These are phyloP conservation scores for Venturia canescens DNA, from an alignment of 1,140 invertebrate genomes.

Conservation along the genomic window DNA sequence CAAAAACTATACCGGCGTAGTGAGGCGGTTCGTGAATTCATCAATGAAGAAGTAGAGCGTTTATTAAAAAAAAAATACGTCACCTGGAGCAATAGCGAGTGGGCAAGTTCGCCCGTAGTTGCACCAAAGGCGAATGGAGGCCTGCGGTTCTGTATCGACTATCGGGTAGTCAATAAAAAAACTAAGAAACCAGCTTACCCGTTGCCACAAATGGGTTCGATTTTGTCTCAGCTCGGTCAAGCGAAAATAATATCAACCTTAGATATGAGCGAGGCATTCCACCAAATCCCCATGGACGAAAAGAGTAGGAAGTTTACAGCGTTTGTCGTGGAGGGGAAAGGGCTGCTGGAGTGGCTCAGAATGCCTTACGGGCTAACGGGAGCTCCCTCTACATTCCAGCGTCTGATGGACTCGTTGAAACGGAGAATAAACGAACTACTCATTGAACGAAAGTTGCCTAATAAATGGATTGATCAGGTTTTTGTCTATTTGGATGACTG, in stretches of 20 bases:
- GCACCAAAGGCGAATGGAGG: slow-evolving; percentile 41
- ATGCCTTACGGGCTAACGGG: slow-evolving; percentile 64
- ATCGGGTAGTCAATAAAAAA: slow-evolving; percentile 36
- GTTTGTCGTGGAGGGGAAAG: slow-evolving; percentile 62
- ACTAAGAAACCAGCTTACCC: slow-evolving; percentile 33
- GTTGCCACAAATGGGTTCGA: neutral
- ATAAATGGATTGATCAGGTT: slow-evolving; percentile 32
- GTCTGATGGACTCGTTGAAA: slow-evolving; percentile 26
- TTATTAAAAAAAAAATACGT: slow-evolving; percentile 37
- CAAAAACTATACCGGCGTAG: slow-evolving; percentile 48
- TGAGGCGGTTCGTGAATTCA: slow-evolving; percentile 40
- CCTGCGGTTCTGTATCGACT: slow-evolving; percentile 42
- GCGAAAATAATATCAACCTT: slow-evolving; percentile 55
- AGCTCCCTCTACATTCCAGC: slow-evolving; percentile 29
- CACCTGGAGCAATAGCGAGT: slow-evolving; percentile 44
- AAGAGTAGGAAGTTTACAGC: slow-evolving; percentile 38
- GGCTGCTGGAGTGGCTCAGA: slow-evolving; percentile 68
- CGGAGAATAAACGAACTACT: slow-evolving; percentile 7
- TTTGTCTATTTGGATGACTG: slow-evolving; percentile 8
- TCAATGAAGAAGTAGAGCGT: slow-evolving; percentile 21
- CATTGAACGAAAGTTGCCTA: slow-evolving; percentile 13
- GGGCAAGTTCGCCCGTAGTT: slow-evolving; percentile 21
- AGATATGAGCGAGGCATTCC: slow-evolving; percentile 61
- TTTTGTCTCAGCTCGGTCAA: slow-evolving; percentile 40
- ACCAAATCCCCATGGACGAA: slow-evolving; percentile 39